phyloP scores from a whole-genome alignment of 2,888 invertebrate species.

The Parnassius orleans region DNA sequence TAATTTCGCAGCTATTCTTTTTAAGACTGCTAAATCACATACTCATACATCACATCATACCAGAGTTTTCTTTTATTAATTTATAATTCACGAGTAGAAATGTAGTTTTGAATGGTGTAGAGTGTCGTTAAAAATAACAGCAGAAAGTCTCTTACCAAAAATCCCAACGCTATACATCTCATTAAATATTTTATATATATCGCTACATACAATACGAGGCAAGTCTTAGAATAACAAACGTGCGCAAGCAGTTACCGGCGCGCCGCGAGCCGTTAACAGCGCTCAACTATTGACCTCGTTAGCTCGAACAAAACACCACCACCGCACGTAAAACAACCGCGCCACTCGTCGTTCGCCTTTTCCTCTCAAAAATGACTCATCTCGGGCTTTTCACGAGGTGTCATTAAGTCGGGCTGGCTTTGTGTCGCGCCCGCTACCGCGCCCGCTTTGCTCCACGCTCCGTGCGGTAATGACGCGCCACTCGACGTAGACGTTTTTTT shows the following conservation, averaged over 20 bases:
- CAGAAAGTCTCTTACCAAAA: background rate
- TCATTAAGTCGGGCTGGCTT: slow-evolving; percentile 74
- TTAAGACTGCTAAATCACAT: too few species aligned
- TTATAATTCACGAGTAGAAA: too few species aligned
- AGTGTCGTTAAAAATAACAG: background rate
- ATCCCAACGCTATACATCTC: slow-evolving; percentile 8
- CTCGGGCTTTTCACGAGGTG: slow-evolving; percentile 70
- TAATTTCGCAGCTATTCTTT: too few species aligned
- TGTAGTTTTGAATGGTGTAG: background rate
- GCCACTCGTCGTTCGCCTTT: slow-evolving; percentile 75
- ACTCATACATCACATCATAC: too few species aligned
- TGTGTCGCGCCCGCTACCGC: slow-evolving; percentile 44
- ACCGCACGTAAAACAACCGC: slow-evolving; percentile 70
- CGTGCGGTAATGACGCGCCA: slow-evolving; percentile 59
- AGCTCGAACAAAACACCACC: slow-evolving; percentile 70
- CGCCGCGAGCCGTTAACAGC: slow-evolving; percentile 49
- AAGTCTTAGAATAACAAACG: slow-evolving; percentile 38
- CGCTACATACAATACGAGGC: slow-evolving; percentile 28
- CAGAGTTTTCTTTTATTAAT: too few species aligned
- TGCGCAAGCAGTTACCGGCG: slow-evolving; percentile 54
- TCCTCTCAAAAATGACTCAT: slow-evolving; percentile 80
- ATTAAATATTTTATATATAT: slow-evolving; percentile 26
- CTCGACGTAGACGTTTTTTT: slow-evolving; percentile 57
- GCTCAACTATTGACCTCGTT: slow-evolving; percentile 76
- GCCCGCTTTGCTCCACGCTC: slow-evolving; percentile 49